Base-by-base conservation (phyloP, 2,888 invertebrate genomes). In the Macaria liturata region DNA sequence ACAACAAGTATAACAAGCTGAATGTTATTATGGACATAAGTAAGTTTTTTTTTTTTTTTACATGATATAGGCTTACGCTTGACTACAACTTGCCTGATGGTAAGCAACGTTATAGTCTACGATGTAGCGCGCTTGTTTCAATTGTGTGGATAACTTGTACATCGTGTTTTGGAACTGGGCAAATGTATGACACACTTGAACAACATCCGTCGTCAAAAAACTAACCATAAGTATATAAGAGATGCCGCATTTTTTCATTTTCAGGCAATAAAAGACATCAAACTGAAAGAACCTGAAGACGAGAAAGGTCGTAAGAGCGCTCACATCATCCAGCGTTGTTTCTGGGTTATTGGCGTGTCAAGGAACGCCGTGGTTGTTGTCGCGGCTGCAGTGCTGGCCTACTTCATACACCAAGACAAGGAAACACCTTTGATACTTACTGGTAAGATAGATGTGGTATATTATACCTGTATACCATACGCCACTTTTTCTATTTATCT, bases 351-450 rank as follows among this genome's bases (percentile, higher is more conserved):
- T 0, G 94, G 94, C 0, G 95, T 95, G 0, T 93, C 94, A 0
- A 92, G 96, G 63, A 96, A 96, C 75, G 96, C 95, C 0, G 88
- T 95, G 1, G 93, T 95, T 0, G 95, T 96, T 0, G 83, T 95
- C 0, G 57, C 93, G 0, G 94, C 94, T 45, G 92, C 94, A 0
- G 75, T 92, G 0, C 67, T 93, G 3, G 94, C 95, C 0, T 94
- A 87, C 70, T 74, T 92, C 49, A 84, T 94, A 32, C 85, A 93
- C 52, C 72, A 76, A 48, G 80, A 90, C 49, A 88, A 87, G 45
- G 70, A 77, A 80, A 88, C 2, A 94, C 94, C 20, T 0, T 93
- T 95, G 61, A 84, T 93, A 63, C 81, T 95, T 4, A 95, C 95
- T 62, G 93, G 94, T 94, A 79, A 83, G 76, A 1, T 37, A 37